These are phyloP conservation scores for Palloptera scutellata DNA, from an alignment of 2,888 invertebrate species.

Conservation along the genomic window DNA sequence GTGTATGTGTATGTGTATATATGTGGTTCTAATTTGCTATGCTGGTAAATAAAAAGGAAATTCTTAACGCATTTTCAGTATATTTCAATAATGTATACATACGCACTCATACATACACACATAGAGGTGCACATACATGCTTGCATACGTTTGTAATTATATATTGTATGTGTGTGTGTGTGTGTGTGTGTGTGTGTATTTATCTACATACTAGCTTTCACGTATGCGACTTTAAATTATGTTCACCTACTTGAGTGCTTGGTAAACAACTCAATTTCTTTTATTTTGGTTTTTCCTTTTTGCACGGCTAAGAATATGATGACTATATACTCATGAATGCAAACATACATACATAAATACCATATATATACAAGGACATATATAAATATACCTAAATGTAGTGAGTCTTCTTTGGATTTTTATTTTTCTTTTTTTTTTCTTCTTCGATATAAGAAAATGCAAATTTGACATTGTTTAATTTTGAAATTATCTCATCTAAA, in stretches of 20 bases:
- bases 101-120: not conserved
- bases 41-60: too few relatives aligned
- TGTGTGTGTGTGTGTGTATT: not conserved
- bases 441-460: too few relatives aligned
- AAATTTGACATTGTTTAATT: too few relatives aligned
- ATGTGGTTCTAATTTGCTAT: slow-evolving; percentile 19
- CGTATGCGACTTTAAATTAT: too few relatives aligned
- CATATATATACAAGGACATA: not conserved
- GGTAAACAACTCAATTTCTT: too few relatives aligned
- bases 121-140: not conserved
- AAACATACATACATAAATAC: not conserved
- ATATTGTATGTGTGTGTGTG: not conserved
- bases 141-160: not conserved
- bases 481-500: too few relatives aligned
- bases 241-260: too few relatives aligned
- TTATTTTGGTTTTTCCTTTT: too few relatives aligned
- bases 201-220: not conserved
- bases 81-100: not conserved
- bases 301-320: too few relatives aligned
- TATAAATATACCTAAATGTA: not conserved
- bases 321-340: too few relatives aligned
- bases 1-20: slow-evolving; percentile 14
- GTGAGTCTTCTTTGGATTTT: not conserved
- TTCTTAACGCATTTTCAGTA: not conserved
- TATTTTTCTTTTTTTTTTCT: too few relatives aligned